Conservation (phyloP, 2,797 vertebrate species). For the Hephaestus fuliginosus region DNA sequence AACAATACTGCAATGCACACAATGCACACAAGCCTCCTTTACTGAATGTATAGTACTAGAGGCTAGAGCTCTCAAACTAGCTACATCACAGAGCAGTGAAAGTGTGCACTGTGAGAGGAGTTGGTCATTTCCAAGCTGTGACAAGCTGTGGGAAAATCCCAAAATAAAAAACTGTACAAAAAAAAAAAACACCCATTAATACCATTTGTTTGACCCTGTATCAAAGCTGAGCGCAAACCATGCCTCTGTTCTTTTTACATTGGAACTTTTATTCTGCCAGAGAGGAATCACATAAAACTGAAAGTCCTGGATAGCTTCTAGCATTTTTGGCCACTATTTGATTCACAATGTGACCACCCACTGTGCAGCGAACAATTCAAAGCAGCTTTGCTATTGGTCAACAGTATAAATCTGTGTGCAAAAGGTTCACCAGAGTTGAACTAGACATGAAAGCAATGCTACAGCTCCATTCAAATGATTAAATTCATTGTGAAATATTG, state of each 20-base stretch:
- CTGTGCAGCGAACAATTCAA: slow-evolving; percentile 11
- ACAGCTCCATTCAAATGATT: not conserved
- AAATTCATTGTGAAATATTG: slow-evolving; percentile 1
- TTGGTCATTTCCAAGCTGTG: slow-evolving; percentile 6
- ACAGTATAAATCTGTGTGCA: not conserved
- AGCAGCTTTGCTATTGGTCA: slow-evolving; percentile 25
- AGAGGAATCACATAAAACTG: slow-evolving; percentile 47
- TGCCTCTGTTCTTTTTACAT: not conserved
- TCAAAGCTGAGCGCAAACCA: slow-evolving; percentile 23
- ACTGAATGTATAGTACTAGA: not conserved
- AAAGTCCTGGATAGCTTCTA: slow-evolving; percentile 27
- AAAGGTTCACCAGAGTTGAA: slow-evolving; percentile 19
- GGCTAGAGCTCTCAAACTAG: not conserved
- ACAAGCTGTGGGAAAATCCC: slow-evolving; percentile 18
- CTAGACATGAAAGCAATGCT: slow-evolving; percentile 8
- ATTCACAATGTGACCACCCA: slow-evolving; percentile 36
- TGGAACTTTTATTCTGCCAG: slow-evolving; percentile 34
- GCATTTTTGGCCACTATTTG: slow-evolving; percentile 30
- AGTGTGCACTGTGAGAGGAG: not conserved
- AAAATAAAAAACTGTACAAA: slow-evolving; percentile 23
- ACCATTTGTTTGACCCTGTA: slow-evolving; percentile 32
- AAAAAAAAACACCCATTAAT: slow-evolving; percentile 38
- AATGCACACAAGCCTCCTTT: not conserved
- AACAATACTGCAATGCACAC: not conserved
- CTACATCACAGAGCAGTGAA: not conserved